Conservation (phyloP, 2,797 vertebrate species). For the Thalassophryne amazonica region DNA sequence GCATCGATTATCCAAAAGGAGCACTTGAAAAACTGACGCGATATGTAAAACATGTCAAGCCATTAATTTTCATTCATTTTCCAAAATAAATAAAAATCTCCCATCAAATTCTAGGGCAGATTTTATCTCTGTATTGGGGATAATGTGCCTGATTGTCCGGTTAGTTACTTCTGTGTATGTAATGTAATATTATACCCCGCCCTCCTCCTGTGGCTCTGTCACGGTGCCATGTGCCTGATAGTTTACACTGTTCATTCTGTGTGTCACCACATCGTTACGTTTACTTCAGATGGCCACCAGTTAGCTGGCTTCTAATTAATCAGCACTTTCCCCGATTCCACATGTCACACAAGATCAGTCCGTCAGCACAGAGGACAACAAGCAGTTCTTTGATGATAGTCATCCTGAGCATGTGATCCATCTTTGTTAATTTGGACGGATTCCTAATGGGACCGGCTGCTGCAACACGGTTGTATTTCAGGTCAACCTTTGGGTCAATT, state of each 20-base stretch:
- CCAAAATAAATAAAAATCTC: slow-evolving; percentile 15
- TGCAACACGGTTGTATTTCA: too few species aligned
- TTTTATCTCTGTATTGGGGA: slow-evolving; percentile 10
- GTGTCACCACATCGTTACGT: slow-evolving; percentile 79
- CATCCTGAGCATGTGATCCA: slow-evolving; percentile 9
- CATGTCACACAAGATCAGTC: slow-evolving; percentile 47
- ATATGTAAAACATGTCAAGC: neutral
- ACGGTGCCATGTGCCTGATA: slow-evolving; percentile 64
- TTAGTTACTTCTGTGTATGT: slow-evolving; percentile 27
- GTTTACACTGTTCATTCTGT: slow-evolving; percentile 71
- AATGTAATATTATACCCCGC: slow-evolving; percentile 42
- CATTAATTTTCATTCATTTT: slow-evolving; percentile 9
- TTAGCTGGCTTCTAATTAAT: slow-evolving; percentile 77
- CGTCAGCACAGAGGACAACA: slow-evolving; percentile 30
- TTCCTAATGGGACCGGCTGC: neutral
- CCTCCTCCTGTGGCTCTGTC: slow-evolving; percentile 30
- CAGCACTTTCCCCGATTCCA: slow-evolving; percentile 61
- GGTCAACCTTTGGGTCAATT: too few species aligned
- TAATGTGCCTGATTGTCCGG: slow-evolving; percentile 3
- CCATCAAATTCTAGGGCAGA: slow-evolving; percentile 7
- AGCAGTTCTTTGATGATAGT: slow-evolving; percentile 18
- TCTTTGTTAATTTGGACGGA: slow-evolving; percentile 13
- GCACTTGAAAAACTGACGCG: too few species aligned
- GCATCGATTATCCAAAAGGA: too few species aligned
- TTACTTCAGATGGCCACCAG: slow-evolving; percentile 69